Evolutionary conservation across 2,888 invertebrate genomes (phyloP), one percentile per base, ranked within the genome.

Genomic region (Nemotelus nigrinus): DNA sequence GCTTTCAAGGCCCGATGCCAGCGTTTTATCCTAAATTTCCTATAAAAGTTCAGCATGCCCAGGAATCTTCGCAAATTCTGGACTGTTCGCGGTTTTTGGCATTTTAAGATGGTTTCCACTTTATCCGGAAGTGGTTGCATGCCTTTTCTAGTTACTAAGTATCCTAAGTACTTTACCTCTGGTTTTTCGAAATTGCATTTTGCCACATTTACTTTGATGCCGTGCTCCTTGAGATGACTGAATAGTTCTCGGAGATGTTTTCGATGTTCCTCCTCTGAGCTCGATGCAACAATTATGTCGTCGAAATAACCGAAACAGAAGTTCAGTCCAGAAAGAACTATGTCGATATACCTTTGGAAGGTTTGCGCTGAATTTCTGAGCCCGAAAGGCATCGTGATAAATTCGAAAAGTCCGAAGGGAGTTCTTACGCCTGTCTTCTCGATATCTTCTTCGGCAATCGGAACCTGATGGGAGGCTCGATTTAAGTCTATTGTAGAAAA

Each of bases 281-380:
- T 44, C 3, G 83, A 82, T 3, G 82, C 82, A 4, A 84, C 71
- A 6, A 83, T 76, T 4, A 84, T 81, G 70, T 84, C 83, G 70
- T 84, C 83, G 0, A 84, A 48, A 65, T 83, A 84, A 4, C 78
- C 75, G 63, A 81, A 82, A 3, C 72, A 79, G 70, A 84, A 82
- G 39, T 72, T 41, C 2, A 83, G 50, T 3, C 80, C 83, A 41
- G 80, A 55, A 4, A 82, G 71, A 0, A 84, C 80, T 2, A 80
- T 80, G 68, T 86, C 81, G 50, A 86, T 83, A 71, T 84, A 82
- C 3, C 83, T 78, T 78, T 85, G 84, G 72, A 86, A 86, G 0
- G 84, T 84, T 60, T 84, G 84, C 1, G 82, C 83, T 0, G 85
- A 84, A 77, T 85, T 85, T 0, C 83, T 78, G 2, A 87, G 79